These are phyloP conservation scores for Siniperca chuatsi DNA, from an alignment of 2,113 vertebrate genomes.

Conservation along the genomic window DNA sequence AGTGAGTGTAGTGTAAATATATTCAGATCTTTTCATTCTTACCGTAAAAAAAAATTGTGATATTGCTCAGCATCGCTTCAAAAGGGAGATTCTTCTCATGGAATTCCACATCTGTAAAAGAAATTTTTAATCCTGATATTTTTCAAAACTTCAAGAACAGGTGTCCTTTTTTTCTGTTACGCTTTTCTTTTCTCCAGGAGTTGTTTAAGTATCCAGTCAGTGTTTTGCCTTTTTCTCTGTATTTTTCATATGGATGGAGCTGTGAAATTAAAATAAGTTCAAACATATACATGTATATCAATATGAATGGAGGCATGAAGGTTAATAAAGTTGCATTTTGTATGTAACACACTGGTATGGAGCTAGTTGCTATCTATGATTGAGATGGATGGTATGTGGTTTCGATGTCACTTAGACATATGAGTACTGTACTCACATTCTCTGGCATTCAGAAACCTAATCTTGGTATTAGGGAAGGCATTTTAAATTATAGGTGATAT, in stretches of 20 bases:
- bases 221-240: slow-evolving; percentile 96
- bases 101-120: slow-evolving; percentile 91
- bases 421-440: slow-evolving; percentile 56
- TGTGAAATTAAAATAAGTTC: slow-evolving; percentile 99
- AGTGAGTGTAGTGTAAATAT: slow-evolving; percentile 99
- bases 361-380: slow-evolving; percentile 61
- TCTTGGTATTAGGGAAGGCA: slow-evolving; percentile 52
- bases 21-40: slow-evolving; percentile 96
- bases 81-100: slow-evolving; percentile 92
- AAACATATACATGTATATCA: slow-evolving; percentile 99
- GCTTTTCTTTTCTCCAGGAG: slow-evolving; percentile 84
- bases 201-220: slow-evolving; percentile 98
- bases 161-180: slow-evolving; percentile 89
- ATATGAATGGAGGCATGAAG: slow-evolving; percentile 99
- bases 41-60: slow-evolving; percentile 87
- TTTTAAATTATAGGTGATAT: slow-evolving; percentile 46
- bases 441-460: slow-evolving; percentile 64
- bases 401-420: slow-evolving; percentile 54
- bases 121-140: slow-evolving; percentile 90
- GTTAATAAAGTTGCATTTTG: slow-evolving; percentile 99
- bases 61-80: slow-evolving; percentile 91
- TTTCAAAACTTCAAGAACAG: slow-evolving; percentile 93
- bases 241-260: slow-evolving; percentile 98
- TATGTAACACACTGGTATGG: slow-evolving; percentile 88
- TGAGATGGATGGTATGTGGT: slow-evolving; percentile 56